Evolutionary conservation across 2,888 invertebrate genomes (phyloP), one percentile per base, ranked within the genome.

Genomic region (Drosophila demipolita): DNA sequence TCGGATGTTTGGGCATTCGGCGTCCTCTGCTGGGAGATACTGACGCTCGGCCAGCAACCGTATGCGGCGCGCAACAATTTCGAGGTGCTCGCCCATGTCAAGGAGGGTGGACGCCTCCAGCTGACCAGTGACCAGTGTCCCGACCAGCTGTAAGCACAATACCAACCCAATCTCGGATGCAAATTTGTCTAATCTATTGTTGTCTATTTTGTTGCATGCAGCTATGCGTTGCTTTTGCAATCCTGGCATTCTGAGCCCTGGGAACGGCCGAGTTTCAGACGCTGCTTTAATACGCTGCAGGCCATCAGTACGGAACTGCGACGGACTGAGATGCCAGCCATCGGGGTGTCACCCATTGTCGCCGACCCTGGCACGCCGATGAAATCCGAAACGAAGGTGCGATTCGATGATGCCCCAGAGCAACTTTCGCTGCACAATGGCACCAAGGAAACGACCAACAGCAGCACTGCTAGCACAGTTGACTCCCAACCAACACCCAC

Each of bases 1-100:
- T 98, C 98, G 0, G 99, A 99, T 93, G 98, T 99, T 6, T 99
- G 99, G 99, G 96, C 98, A 0, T 98, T 98, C 94, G 97, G 97
- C 0, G 97, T 99, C 0, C 94, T 99, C 4, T 95, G 99, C 91
- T 99, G 99, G 99, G 99, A 99, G 94, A 97, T 99, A 55, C 95
- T 99, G 91, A 98, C 99, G 0, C 93, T 99, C 58, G 99, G 99
- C 0, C 98, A 98, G 91, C 98, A 99, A 92, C 99, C 99, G 0
- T 99, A 99, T 93, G 98, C 97, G 8, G 98, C 98, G 12, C 95
- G 97, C 75, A 97, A 97, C 68, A 99, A 99, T 94, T 94, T 97
- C 17, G 98, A 99, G 92, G 99, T 99, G 33, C 94, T 99, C 67
- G 96, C 97, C 83, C 97, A 97, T 92, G 98, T 99, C 11, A 95